These are phyloP conservation scores for Melinaea marsaeus DNA, from an alignment of 2,888 invertebrate species.

Conservation along the genomic window DNA sequence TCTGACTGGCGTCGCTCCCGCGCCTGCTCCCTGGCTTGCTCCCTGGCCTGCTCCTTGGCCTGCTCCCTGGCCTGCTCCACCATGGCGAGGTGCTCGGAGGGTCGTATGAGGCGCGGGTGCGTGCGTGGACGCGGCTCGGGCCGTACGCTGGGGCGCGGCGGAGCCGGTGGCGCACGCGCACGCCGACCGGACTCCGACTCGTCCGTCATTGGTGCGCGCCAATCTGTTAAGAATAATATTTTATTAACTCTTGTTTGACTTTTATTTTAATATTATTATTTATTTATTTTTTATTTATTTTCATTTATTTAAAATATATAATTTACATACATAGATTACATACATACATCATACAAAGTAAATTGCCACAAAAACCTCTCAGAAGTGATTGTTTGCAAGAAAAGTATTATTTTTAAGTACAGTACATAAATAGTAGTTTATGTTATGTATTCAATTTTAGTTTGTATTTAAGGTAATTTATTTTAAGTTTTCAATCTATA, in stretches of 20 bases:
- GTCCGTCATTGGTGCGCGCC: constrained; percentile 75
- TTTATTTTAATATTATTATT: no score
- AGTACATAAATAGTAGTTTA: no score
- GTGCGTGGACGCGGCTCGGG: constrained; percentile 60
- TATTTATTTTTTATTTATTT: no score
- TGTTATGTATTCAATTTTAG: no score
- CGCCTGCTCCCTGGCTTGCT: constrained; percentile 31
- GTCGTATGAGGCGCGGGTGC: constrained; percentile 62
- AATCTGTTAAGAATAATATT: constrained; percentile 54
- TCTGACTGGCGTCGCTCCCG: constrained; percentile 27
- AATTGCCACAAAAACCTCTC: no score
- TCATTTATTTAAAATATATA: no score
- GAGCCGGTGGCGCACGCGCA: constrained; percentile 65
- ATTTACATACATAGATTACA: no score
- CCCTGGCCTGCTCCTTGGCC: background rate
- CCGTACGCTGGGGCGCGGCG: constrained; percentile 39
- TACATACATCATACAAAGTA: no score
- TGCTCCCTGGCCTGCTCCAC: constrained; percentile 43
- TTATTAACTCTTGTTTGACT: background rate
- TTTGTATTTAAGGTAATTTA: no score
- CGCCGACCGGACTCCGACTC: constrained; percentile 68
- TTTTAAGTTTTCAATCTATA: no score
- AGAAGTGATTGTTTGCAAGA: no score
- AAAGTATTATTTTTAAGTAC: no score
- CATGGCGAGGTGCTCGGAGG: constrained; percentile 64